A percentile compares a stretch with the other conserved stretches of the same genome.
Conservation (phyloP, 2,888 invertebrate genomes). For the Tanytarsus gracilentus region DNA sequence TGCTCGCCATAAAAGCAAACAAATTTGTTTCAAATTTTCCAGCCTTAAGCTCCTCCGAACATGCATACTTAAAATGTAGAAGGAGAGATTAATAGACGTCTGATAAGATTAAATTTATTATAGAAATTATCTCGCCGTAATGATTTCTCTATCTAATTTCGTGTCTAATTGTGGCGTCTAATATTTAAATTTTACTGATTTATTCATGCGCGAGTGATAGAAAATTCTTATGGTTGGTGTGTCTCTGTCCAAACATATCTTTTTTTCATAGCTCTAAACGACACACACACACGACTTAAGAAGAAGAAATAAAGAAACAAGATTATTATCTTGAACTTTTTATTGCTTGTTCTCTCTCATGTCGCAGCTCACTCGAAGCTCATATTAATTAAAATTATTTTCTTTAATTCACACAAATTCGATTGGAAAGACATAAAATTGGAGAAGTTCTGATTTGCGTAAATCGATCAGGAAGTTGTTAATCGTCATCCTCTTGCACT, state of each 20-base stretch:
- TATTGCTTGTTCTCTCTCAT: neutral
- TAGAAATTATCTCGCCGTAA: slow-evolving; percentile 28
- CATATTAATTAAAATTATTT: slow-evolving; percentile 9
- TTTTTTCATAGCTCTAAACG: neutral
- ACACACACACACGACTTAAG: slow-evolving; percentile 8
- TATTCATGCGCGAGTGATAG: slow-evolving; percentile 14
- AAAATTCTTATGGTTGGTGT: slow-evolving; percentile 14
- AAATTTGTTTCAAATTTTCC: slow-evolving; percentile 25
- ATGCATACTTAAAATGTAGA: neutral
- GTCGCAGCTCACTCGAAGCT: neutral
- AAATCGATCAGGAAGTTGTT: no score
- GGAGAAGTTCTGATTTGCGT: no score
- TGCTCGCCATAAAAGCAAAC: slow-evolving; percentile 16
- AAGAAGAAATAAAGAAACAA: slow-evolving; percentile 26
- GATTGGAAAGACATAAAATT: no score
- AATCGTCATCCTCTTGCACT: no score
- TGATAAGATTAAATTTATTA: slow-evolving; percentile 29
- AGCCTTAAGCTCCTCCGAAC: neutral
- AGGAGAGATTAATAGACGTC: slow-evolving; percentile 24
- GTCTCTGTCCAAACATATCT: slow-evolving; percentile 13
- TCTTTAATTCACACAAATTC: no score
- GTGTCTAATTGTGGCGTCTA: slow-evolving; percentile 28
- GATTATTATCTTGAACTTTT: slow-evolving; percentile 27
- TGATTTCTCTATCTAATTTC: slow-evolving; percentile 27
- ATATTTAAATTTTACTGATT: slow-evolving; percentile 27